Base-by-base conservation (phyloP, 2,797 vertebrate species). In the Adelosebastes latens region DNA sequence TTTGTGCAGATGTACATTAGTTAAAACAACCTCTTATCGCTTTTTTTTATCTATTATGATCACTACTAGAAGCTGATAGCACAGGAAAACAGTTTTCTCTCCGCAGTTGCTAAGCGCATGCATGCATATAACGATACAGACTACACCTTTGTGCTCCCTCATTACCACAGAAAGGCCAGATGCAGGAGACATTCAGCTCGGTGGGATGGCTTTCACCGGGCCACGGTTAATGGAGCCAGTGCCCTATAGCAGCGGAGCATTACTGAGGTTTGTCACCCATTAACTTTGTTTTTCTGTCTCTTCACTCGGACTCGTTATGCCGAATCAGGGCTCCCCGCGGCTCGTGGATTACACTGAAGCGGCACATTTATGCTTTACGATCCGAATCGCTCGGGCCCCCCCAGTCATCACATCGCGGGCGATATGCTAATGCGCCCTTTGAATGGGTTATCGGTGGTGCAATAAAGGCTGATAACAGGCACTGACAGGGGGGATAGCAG, bases 351-450 rank as follows among this genome's bases (percentile, higher is more conserved):
- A 83, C 80, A 72, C 80, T 49, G 39, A 80, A 87, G 84, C 60
- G 14, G 75, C 60, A 71, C 56, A 74, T 91, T 85, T 62, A 63
- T 65, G 88, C 69, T 91, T 92, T 90, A 93, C 42, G 70, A 84
- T 68, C 67, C 32, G 9, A 76, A 87, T 68, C 42, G 6, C 70
- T 59, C 16, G 2, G 39, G 77, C 60, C 78, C 49, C 13, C 13
- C 4, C 63, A 75, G 83, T 73, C 83, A 69, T 84, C 55, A 4
- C 67, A 85, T 81, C 62, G 68, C n/a, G 16, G 75, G 25, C 52
- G 2, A 86, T 89, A 91, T 94, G 91, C 85, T 85, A 92, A 94
- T 92, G 82, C 42, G 2, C 46, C 88, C 90, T 92, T 92, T 88
- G 59, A 88, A 87, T 24, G 58, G 85, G 82, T 90, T 72, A 60